These are phyloP conservation scores for Percopsis omiscomaycus DNA, from an alignment of 2,797 vertebrate genomes.

Conservation along the genomic window DNA sequence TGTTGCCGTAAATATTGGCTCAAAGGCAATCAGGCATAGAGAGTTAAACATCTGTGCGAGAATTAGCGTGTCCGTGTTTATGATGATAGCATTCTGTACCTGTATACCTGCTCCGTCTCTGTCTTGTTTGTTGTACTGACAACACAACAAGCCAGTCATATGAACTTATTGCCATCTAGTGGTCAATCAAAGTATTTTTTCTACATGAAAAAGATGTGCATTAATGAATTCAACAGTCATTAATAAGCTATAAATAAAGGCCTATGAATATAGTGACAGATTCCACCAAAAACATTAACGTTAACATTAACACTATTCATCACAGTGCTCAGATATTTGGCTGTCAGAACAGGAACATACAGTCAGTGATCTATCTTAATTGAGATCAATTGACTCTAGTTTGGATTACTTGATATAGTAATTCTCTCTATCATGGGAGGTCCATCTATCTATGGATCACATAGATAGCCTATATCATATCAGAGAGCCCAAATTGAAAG, in stretches of 20 bases:
- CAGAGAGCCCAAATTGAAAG: neutral
- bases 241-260: too few relatives aligned
- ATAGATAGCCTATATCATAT: too few relatives aligned
- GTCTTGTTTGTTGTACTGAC: neutral
- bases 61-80: too few relatives aligned
- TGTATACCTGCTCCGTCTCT: neutral
- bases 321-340: slow-evolving; percentile 62
- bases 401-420: slow-evolving; percentile 13
- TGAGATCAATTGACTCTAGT: slow-evolving; percentile 3
- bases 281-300: too few relatives aligned
- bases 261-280: too few relatives aligned
- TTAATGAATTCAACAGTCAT: too few relatives aligned
- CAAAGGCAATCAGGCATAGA: neutral
- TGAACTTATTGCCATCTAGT: slow-evolving; percentile 55
- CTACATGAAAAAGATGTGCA: too few relatives aligned
- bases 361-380: slow-evolving; percentile 26
- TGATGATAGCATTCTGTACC: too few relatives aligned
- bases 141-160: neutral
- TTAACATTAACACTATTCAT: slow-evolving; percentile 51
- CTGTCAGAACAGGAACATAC: slow-evolving; percentile 43
- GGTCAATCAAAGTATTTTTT: slow-evolving; percentile 12
- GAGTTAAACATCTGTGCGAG: neutral
- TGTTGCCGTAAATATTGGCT: slow-evolving; percentile 52
- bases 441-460: neutral
- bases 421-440: slow-evolving; percentile 13